Conservation (phyloP, 30 jellyfish, hydroid and myxozoan species). For the Cassiopea xamachana region DNA sequence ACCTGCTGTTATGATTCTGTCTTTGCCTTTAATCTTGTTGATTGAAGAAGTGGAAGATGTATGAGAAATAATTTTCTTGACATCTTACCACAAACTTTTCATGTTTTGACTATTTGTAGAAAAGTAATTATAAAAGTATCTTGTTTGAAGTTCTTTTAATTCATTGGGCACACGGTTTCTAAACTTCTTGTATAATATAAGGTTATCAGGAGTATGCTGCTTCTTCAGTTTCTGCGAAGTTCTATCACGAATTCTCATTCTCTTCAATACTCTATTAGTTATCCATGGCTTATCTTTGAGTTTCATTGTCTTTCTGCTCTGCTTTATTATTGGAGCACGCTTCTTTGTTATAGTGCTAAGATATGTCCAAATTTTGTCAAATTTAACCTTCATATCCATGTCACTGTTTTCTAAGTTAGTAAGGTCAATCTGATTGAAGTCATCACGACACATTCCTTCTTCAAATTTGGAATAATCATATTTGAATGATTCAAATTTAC, state of each 20-base stretch:
- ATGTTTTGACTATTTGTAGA: conserved; percentile 14
- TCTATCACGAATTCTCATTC: conserved; percentile 33
- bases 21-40: conserved; percentile 23
- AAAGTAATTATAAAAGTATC: conserved; percentile 10
- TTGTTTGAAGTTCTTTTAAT: neutral
- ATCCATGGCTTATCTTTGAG: conserved; percentile 48
- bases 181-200: conserved; percentile 27
- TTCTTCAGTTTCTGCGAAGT: neutral
- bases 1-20: conserved; percentile 22
- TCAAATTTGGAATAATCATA: conserved; percentile 10
- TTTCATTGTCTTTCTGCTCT: conserved; percentile 7
- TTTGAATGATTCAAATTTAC: neutral
- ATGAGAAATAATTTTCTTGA: neutral
- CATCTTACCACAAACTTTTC: conserved; percentile 13
- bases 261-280: conserved; percentile 17
- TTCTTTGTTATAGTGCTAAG: neutral
- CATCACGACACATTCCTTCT: conserved; percentile 23
- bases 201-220: neutral
- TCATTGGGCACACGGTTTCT: conserved; percentile 43
- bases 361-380: neutral
- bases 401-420: conserved; percentile 35
- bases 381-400: conserved; percentile 26
- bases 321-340: conserved; percentile 43
- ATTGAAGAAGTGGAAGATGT: conserved; percentile 1
- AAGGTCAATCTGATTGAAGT: conserved; percentile 34